Evolutionary conservation across 2,888 invertebrate genomes (phyloP).

Genomic region (Margaritifera margaritifera): DNA sequence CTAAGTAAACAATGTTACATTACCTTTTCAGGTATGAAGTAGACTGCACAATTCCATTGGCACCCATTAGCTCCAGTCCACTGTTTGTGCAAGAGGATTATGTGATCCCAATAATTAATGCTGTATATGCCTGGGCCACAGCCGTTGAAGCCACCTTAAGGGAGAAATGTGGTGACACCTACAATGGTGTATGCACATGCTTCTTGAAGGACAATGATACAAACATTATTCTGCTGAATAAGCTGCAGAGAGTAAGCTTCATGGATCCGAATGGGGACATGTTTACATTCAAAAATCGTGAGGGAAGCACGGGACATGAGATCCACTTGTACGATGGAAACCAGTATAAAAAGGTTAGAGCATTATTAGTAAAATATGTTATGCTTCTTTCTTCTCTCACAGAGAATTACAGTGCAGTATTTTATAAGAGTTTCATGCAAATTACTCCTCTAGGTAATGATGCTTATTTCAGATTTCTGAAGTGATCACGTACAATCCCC

Average conservation of each 20-base stretch:
- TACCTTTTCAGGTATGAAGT: conserved; percentile 1
- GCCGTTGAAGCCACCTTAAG: conserved; percentile 68
- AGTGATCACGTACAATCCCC: too few relatives aligned
- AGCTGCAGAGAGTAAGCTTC: conserved; percentile 50
- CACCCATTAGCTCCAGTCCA: conserved; percentile 22
- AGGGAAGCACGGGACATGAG: conserved; percentile 50
- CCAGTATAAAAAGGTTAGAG: conserved; percentile 26
- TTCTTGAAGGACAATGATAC: conserved; percentile 40
- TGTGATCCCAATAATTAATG: conserved; percentile 69
- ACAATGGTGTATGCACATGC: conserved; percentile 44
- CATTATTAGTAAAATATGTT: too few relatives aligned
- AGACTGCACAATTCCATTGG: conserved; percentile 12
- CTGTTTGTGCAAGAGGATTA: conserved; percentile 54
- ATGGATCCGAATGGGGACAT: conserved; percentile 34
- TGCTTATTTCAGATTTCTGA: too few relatives aligned
- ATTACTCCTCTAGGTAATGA: neutral
- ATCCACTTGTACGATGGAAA: conserved; percentile 36
- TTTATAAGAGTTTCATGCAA: conserved; percentile 1
- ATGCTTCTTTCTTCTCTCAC: too few relatives aligned
- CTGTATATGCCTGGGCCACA: conserved; percentile 69
- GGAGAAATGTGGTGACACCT: conserved; percentile 57
- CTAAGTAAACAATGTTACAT: too few relatives aligned
- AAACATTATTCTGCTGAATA: conserved; percentile 42
- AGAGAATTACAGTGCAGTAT: too few relatives aligned
- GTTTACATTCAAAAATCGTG: conserved; percentile 54